Evolutionary conservation across 2,888 invertebrate genomes (phyloP).

Genomic region (Andrena haemorrhoa): DNA sequence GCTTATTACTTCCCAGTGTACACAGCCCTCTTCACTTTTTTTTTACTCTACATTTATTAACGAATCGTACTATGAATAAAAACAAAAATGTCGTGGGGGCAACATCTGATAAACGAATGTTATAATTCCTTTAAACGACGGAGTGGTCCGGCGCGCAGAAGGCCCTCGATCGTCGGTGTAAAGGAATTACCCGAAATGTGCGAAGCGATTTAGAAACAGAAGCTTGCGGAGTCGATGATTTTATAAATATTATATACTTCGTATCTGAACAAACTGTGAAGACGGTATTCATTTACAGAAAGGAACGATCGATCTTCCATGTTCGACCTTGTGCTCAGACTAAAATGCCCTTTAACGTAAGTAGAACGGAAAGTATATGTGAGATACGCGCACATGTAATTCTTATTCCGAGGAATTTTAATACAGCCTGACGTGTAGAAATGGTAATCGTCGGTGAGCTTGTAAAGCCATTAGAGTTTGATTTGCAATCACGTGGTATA

Average conservation of each 20-base stretch:
- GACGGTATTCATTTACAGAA: slow-evolving; percentile 44
- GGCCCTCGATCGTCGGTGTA: slow-evolving; percentile 12
- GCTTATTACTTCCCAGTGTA: slow-evolving; percentile 83
- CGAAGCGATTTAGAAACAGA: slow-evolving; percentile 22
- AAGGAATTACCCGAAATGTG: slow-evolving; percentile 36
- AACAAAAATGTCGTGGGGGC: slow-evolving; percentile 47
- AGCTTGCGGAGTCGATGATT: slow-evolving; percentile 15
- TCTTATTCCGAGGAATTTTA: slow-evolving; percentile 10
- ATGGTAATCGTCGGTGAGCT: slow-evolving; percentile 33
- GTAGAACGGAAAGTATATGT: slow-evolving; percentile 28
- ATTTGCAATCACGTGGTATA: slow-evolving; percentile 32
- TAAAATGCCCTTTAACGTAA: slow-evolving; percentile 41
- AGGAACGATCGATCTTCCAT: slow-evolving; percentile 35
- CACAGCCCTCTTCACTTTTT: slow-evolving; percentile 78
- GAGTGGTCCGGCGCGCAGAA: background rate
- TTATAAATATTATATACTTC: slow-evolving; percentile 17
- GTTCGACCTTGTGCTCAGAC: slow-evolving; percentile 35
- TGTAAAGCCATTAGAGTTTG: slow-evolving; percentile 40
- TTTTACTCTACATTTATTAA: slow-evolving; percentile 65
- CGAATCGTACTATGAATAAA: slow-evolving; percentile 62
- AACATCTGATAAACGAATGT: slow-evolving; percentile 42
- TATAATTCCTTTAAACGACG: slow-evolving; percentile 46
- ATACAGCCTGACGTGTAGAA: slow-evolving; percentile 38
- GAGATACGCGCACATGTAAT: slow-evolving; percentile 29
- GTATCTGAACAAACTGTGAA: slow-evolving; percentile 35